Evolutionary conservation across 2,797 vertebrate species (phyloP).

Genomic region (Antennarius maculatus): DNA sequence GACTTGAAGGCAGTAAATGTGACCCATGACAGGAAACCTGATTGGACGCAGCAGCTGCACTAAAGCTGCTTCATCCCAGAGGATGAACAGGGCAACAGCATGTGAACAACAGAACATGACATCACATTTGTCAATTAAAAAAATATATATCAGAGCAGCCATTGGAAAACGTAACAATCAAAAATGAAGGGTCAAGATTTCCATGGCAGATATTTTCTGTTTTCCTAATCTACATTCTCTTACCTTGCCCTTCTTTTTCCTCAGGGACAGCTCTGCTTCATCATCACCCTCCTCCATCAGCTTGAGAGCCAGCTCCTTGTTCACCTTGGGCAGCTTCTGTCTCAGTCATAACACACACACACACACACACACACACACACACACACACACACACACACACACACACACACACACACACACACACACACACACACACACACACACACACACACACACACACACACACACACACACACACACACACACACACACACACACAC

Average conservation of each 20-base stretch:
- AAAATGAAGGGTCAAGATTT: too few species aligned
- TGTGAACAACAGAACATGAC: too few species aligned
- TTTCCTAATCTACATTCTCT: constrained; percentile 2
- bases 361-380: constrained; percentile 14
- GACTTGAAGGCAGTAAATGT: too few species aligned
- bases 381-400: constrained; percentile 2
- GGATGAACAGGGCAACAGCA: too few species aligned
- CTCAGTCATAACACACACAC: constrained; percentile 12
- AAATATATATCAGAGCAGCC: too few species aligned
- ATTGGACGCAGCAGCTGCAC: too few species aligned
- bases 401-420: neutral
- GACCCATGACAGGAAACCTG: too few species aligned
- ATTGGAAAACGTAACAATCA: too few species aligned
- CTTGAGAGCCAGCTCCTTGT: constrained; percentile 95
- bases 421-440: constrained; percentile 14
- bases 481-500: constrained; percentile 12
- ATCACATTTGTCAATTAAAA: too few species aligned
- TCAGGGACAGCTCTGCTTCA: constrained; percentile 74
- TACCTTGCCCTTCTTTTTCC: constrained; percentile 94
- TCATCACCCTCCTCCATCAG: constrained; percentile 93
- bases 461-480: constrained; percentile 9
- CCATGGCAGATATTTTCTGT: too few species aligned
- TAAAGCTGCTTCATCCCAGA: too few species aligned
- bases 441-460: constrained; percentile 16
- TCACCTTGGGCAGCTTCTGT: constrained; percentile 95